phyloP scores from a whole-genome alignment of 2,113 vertebrate species.

The Sinocyclocheilus rhinocerous region DNA sequence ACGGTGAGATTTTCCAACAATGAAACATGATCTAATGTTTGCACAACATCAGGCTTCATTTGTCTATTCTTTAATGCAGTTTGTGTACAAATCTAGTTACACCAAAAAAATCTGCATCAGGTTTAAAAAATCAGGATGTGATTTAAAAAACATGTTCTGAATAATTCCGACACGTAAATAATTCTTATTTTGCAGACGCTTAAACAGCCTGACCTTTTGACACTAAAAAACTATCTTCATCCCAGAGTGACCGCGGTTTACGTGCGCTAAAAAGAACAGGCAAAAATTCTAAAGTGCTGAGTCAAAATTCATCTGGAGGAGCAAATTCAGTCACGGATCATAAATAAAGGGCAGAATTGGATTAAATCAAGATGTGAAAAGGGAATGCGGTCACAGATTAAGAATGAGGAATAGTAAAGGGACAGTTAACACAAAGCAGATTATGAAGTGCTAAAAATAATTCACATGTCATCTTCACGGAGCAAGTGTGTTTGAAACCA shows the following conservation, averaged over 20 bases:
- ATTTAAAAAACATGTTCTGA: constrained; percentile 34
- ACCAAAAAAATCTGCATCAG: neutral
- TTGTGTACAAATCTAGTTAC: constrained; percentile 2
- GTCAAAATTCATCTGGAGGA: constrained; percentile 58
- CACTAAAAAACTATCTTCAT: constrained; percentile 17
- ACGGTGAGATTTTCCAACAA: neutral
- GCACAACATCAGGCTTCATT: neutral
- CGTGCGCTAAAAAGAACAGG: constrained; percentile 39
- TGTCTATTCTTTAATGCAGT: neutral
- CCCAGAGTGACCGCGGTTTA: constrained; percentile 1
- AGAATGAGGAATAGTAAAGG: constrained; percentile 57
- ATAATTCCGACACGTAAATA: constrained; percentile 2
- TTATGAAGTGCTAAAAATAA: constrained; percentile 50
- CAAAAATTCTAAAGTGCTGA: constrained; percentile 49
- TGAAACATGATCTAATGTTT: constrained; percentile 13
- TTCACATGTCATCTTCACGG: constrained; percentile 35
- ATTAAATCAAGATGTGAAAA: constrained; percentile 65
- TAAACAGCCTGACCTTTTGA: constrained; percentile 20
- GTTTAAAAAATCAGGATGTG: neutral
- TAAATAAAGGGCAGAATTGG: constrained; percentile 58
- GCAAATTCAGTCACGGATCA: constrained; percentile 53
- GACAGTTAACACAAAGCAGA: constrained; percentile 64
- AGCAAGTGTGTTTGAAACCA: constrained; percentile 25
- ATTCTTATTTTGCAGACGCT: constrained; percentile 22
- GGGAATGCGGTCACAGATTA: constrained; percentile 64